Evolutionary conservation across 2,113 vertebrate species (phyloP).

Genomic region (Struthidea cinerea): DNA sequence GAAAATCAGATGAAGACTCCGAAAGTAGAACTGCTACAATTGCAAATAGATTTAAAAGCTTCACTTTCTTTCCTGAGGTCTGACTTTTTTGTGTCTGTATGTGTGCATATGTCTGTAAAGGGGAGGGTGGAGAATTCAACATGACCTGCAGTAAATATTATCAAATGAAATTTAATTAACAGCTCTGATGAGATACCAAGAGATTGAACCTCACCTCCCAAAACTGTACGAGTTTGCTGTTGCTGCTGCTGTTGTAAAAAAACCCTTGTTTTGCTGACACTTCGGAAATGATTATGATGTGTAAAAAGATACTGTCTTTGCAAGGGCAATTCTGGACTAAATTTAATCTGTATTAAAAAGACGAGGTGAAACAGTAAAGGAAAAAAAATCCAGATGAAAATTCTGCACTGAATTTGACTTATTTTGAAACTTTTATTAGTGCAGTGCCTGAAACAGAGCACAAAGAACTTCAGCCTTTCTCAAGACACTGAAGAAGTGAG

Average conservation of each 20-base stretch:
- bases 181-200: background rate
- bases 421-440: background rate
- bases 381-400: background rate
- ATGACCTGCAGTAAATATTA: background rate
- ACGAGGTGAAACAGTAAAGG: background rate
- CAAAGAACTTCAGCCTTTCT: background rate
- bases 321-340: background rate
- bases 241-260: background rate
- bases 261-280: background rate
- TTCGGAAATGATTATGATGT: background rate
- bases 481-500: background rate
- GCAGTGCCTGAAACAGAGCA: background rate
- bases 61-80: background rate
- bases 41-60: background rate
- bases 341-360: background rate
- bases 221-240: background rate
- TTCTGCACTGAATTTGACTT: background rate
- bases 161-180: constrained; percentile 5
- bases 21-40: background rate
- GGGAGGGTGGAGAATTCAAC: background rate
- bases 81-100: background rate
- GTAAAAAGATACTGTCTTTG: background rate
- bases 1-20: background rate
- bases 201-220: background rate
- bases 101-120: background rate